Percentiles rank a stretch among this genome's conserved stretches.
Conservation (phyloP, 2,888 invertebrate species). For the Caenorhabditis virilis region DNA sequence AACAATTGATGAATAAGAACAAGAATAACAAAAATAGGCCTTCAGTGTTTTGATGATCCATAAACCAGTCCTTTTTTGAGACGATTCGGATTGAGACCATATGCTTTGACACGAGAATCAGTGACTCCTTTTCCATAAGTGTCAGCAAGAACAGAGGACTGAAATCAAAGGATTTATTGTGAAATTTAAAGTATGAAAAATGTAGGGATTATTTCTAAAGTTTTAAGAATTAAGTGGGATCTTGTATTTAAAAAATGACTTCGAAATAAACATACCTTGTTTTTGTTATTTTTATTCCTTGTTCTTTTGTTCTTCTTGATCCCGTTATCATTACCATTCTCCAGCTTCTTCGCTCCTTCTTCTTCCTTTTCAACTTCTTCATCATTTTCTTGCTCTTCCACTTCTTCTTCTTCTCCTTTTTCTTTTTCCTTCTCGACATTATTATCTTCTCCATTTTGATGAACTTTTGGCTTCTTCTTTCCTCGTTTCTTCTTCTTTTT, state of each 20-base stretch:
- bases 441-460: constrained; percentile 3
- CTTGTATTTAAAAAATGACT: not conserved
- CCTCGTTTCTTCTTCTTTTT: constrained; percentile 30
- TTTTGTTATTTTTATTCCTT: constrained; percentile 1
- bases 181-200: too few relatives aligned
- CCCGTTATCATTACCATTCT: not conserved
- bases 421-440: too few relatives aligned
- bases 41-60: constrained; percentile 21
- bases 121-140: constrained; percentile 30
- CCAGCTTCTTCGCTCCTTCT: too few relatives aligned
- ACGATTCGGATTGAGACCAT: constrained; percentile 88
- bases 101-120: constrained; percentile 84
- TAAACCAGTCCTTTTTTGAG: constrained; percentile 77
- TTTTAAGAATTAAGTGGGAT: not conserved
- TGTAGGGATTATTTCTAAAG: too few relatives aligned
- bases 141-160: constrained; percentile 29
- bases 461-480: constrained; percentile 27
- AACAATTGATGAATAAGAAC: not conserved
- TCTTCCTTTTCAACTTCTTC: constrained; percentile 9
- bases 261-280: not conserved
- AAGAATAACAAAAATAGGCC: not conserved
- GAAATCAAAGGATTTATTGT: too few relatives aligned
- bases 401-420: too few relatives aligned
- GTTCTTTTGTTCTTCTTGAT: constrained; percentile 3
- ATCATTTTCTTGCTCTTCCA: constrained; percentile 5